Percentiles rank a stretch among this genome's conserved stretches.
phyloP scores from a whole-genome alignment of 2,797 vertebrate genomes.

The Hephaestus fuliginosus region DNA sequence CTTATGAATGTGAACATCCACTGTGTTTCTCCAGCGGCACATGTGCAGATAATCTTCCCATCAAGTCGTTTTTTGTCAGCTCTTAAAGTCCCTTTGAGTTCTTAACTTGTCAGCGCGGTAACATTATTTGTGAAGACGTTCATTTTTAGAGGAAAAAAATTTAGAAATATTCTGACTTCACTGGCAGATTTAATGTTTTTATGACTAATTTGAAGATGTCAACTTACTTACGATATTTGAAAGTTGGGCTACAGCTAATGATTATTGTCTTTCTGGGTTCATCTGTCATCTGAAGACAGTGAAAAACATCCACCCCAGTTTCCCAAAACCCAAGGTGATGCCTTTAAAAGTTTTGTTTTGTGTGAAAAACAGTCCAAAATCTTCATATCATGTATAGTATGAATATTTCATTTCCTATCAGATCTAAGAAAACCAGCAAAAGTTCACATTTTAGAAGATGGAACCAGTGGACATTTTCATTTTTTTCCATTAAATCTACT shows the following conservation, averaged over 20 bases:
- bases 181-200: background rate
- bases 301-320: background rate
- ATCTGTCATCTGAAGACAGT: background rate
- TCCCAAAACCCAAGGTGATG: background rate
- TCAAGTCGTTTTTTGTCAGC: background rate
- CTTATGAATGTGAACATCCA: background rate
- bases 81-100: background rate
- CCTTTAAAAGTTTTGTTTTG: background rate
- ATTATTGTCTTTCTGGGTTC: background rate
- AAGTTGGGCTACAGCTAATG: background rate
- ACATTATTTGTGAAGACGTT: background rate
- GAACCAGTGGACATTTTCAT: too few species aligned
- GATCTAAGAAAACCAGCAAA: background rate
- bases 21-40: background rate
- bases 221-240: background rate
- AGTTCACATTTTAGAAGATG: too few species aligned
- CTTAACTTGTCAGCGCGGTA: background rate
- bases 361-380: background rate
- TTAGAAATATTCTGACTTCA: background rate
- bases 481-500: slow-evolving; percentile 5
- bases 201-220: background rate
- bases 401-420: background rate
- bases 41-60: background rate
- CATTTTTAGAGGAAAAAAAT: background rate
- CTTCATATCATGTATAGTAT: background rate